Percentiles rank a stretch among this genome's conserved stretches.
These are phyloP conservation scores for Drosophila nebulosa DNA, from an alignment of 1,140 invertebrate species.

Conservation along the genomic window DNA sequence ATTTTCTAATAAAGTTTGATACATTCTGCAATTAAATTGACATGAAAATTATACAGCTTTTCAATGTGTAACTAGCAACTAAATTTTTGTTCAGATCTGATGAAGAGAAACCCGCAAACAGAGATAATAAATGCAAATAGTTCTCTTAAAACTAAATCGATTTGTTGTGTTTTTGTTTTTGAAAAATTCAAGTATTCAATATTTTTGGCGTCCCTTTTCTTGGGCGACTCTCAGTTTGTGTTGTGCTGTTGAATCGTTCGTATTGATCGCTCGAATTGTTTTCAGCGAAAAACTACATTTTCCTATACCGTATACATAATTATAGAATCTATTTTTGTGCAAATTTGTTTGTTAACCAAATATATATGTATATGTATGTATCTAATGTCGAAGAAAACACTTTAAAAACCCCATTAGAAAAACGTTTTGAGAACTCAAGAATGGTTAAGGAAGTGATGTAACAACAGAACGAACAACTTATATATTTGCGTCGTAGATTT, in stretches of 20 bases:
- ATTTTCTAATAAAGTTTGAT: too few relatives aligned
- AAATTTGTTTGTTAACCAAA: not conserved
- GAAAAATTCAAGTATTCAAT: not conserved
- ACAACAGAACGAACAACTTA: slow-evolving; percentile 6
- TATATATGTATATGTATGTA: not conserved
- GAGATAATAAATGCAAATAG: not conserved
- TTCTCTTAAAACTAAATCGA: not conserved
- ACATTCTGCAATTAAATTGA: too few relatives aligned
- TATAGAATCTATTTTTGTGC: slow-evolving; percentile 59
- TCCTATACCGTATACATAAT: slow-evolving; percentile 54
- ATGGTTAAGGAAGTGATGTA: slow-evolving; percentile 39
- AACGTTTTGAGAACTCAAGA: not conserved
- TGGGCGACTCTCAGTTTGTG: slow-evolving; percentile 40
- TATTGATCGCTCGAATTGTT: slow-evolving; percentile 8
- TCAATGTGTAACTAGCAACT: too few relatives aligned
- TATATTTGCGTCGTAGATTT: slow-evolving; percentile 60
- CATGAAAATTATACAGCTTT: too few relatives aligned
- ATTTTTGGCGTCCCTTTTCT: slow-evolving; percentile 42
- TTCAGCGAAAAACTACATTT: slow-evolving; percentile 27
- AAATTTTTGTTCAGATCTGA: too few relatives aligned
- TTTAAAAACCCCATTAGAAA: not conserved
- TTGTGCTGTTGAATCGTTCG: slow-evolving; percentile 25
- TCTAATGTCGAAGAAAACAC: not conserved
- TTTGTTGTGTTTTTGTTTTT: not conserved
- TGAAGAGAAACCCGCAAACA: not conserved